Conservation (phyloP, 2,888 invertebrate species). For the Gerris lacustris region DNA sequence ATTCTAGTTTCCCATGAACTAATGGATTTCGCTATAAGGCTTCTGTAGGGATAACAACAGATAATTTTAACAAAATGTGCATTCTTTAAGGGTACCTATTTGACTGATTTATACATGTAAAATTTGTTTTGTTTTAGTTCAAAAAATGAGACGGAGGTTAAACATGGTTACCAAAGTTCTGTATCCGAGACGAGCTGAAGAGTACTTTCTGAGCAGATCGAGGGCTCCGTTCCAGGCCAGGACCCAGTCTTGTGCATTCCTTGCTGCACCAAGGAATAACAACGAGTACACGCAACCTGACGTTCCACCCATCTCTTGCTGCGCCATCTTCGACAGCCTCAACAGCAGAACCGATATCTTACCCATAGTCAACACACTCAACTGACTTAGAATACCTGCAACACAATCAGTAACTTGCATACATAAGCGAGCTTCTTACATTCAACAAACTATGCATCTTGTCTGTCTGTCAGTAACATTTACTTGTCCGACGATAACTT, state of each 20-base stretch:
- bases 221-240: conserved; percentile 45
- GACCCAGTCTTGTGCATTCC: conserved; percentile 40
- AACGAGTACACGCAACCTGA: conserved; percentile 69
- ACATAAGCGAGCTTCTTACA: too few relatives aligned
- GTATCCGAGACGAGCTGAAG: conserved; percentile 59
- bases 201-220: conserved; percentile 52
- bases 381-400: conserved; percentile 8
- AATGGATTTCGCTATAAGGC: too few relatives aligned
- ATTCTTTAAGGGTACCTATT: too few relatives aligned
- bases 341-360: conserved; percentile 23
- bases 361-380: conserved; percentile 14
- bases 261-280: conserved; percentile 43
- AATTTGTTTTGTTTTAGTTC: too few relatives aligned
- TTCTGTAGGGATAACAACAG: too few relatives aligned
- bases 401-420: neutral
- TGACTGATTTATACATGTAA: too few relatives aligned
- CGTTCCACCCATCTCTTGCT: conserved; percentile 62
- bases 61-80: too few relatives aligned
- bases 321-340: conserved; percentile 43
- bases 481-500: too few relatives aligned
- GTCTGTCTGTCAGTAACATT: too few relatives aligned
- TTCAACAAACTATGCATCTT: too few relatives aligned
- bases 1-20: too few relatives aligned
- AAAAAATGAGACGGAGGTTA: too few relatives aligned
- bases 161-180: conserved; percentile 47